phyloP scores from a whole-genome alignment of 2,888 invertebrate genomes.

The Molorchus minor region DNA sequence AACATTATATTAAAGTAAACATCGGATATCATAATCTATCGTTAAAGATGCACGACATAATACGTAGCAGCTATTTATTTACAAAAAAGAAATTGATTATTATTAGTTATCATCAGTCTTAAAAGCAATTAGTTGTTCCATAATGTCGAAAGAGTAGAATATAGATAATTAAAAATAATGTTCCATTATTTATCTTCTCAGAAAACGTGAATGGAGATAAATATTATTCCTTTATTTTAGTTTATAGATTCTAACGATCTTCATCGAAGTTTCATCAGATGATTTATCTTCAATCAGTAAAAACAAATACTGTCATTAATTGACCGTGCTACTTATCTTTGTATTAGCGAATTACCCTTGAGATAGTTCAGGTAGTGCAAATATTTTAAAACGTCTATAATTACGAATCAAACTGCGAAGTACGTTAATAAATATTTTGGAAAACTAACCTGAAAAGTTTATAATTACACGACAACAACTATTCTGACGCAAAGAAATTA shows the following conservation, averaged over 20 bases:
- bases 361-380: not conserved
- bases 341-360: not conserved
- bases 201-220: conserved; percentile 1
- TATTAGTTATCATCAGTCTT: not conserved
- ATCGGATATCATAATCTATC: too few relatives aligned
- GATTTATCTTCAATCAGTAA: not conserved
- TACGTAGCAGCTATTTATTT: not conserved
- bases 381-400: not conserved
- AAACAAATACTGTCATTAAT: conserved; percentile 1
- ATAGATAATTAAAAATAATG: not conserved
- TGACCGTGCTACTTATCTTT: not conserved
- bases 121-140: not conserved
- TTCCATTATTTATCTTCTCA: not conserved
- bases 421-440: too few relatives aligned
- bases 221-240: conserved; percentile 1
- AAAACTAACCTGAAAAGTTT: too few relatives aligned
- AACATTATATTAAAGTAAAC: too few relatives aligned
- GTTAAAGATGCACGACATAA: too few relatives aligned
- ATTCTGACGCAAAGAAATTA: too few relatives aligned
- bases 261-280: conserved; percentile 1
- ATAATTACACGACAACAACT: too few relatives aligned
- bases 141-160: not conserved
- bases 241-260: not conserved
- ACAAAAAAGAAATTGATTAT: not conserved
- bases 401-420: not conserved